Conservation (phyloP, 2,113 vertebrate genomes). For the Catharus minimus region DNA sequence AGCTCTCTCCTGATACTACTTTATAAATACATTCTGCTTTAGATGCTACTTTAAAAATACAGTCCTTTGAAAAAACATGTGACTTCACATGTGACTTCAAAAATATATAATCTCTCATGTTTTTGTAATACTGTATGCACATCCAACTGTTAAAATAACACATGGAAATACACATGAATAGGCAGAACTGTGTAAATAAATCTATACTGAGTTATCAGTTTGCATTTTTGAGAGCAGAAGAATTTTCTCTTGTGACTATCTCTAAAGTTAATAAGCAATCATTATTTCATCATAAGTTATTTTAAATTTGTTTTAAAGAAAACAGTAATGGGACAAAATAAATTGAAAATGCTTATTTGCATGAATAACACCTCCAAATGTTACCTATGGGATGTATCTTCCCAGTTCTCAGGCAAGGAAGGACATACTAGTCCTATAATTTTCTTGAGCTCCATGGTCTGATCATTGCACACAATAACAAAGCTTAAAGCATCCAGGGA, state of each 20-base stretch:
- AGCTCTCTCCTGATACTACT: background rate
- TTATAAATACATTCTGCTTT: background rate
- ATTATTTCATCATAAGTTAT: background rate
- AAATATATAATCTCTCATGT: background rate
- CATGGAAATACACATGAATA: background rate
- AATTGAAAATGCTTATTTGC: background rate
- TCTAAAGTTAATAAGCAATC: background rate
- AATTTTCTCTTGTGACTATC: conserved; percentile 6
- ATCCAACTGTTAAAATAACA: conserved; percentile 10
- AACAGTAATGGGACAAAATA: background rate
- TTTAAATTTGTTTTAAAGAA: background rate
- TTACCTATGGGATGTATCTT: background rate
- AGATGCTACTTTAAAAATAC: background rate
- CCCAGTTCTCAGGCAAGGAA: background rate
- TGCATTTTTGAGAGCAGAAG: background rate
- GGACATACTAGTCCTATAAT: background rate
- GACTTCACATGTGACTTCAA: background rate
- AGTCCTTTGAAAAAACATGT: background rate
- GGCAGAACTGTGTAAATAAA: conserved; percentile 5
- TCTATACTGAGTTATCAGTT: background rate
- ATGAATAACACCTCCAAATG: background rate
- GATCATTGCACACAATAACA: background rate
- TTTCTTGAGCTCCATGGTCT: background rate
- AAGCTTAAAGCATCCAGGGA: background rate
- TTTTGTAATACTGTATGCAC: conserved; percentile 9